These are phyloP conservation scores for Microctonus brassicae DNA, from an alignment of 2,888 invertebrate genomes.

Conservation along the genomic window DNA sequence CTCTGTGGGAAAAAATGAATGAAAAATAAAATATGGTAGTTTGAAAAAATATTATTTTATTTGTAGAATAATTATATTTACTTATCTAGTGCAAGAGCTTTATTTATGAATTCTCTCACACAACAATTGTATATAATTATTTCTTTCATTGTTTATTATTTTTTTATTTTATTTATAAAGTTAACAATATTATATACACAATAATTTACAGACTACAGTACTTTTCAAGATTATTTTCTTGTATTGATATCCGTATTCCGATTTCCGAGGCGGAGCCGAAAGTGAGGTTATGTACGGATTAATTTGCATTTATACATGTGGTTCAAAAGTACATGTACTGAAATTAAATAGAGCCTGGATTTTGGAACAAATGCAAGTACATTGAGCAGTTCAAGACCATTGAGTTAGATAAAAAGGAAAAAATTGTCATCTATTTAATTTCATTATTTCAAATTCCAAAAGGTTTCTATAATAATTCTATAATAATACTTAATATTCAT, in stretches of 20 bases:
- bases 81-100: conserved; percentile 75
- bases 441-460: neutral
- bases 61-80: conserved; percentile 32
- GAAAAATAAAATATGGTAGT: conserved; percentile 21
- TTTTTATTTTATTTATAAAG: no score
- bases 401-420: neutral
- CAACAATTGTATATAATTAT: conserved; percentile 77
- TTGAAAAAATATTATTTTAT: conserved; percentile 24
- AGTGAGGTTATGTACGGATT: conserved; percentile 13
- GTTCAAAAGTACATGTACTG: neutral
- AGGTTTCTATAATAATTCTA: neutral
- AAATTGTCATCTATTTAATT: neutral
- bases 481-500: no score
- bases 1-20: conserved; percentile 71
- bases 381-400: neutral
- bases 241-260: no score
- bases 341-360: neutral
- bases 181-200: neutral
- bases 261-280: no score
- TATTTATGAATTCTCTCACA: conserved; percentile 79
- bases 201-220: neutral
- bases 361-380: neutral
- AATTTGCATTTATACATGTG: conserved; percentile 13
- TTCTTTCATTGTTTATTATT: conserved; percentile 74
- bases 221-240: conserved; percentile 26